Evolutionary conservation across 30 jellyfish, hydroid and myxozoan species (phyloP).

Genomic region (Mastigias papua): DNA sequence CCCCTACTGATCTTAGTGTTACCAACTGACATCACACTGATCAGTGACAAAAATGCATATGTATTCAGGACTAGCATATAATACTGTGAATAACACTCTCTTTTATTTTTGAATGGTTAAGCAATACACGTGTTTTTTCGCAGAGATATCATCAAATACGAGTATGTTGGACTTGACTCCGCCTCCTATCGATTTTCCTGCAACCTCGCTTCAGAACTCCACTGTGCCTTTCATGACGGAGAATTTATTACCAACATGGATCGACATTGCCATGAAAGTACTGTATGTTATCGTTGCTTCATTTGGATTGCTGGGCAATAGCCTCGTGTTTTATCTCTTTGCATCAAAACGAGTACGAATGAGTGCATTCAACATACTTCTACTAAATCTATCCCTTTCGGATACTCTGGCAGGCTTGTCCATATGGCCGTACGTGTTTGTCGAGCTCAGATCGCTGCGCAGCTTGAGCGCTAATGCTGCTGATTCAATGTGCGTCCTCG

Average conservation of each 20-base stretch:
- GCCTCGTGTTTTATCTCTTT: constrained; percentile 54
- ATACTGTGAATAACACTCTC: no score
- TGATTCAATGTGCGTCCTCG: constrained; percentile 68
- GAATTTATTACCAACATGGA: constrained; percentile 39
- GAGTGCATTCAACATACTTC: constrained; percentile 74
- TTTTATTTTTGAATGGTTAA: no score
- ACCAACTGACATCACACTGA: no score
- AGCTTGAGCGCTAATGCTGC: constrained; percentile 57
- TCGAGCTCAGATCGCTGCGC: constrained; percentile 65
- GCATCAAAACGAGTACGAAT: constrained; percentile 46
- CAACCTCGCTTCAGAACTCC: background rate
- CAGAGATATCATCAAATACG: background rate
- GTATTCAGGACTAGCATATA: no score
- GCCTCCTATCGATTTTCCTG: background rate
- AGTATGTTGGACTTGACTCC: background rate
- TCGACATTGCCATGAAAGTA: constrained; percentile 22
- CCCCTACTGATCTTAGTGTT: no score
- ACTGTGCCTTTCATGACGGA: constrained; percentile 2
- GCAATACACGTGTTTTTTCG: no score
- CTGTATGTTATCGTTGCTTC: constrained; percentile 60
- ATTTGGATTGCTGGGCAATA: constrained; percentile 55
- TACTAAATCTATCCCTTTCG: constrained; percentile 82
- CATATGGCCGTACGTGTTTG: constrained; percentile 80
- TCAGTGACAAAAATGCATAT: no score
- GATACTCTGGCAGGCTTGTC: constrained; percentile 80